Evolutionary conservation across 2,113 vertebrate genomes (phyloP), one percentile per base, ranked within the genome.

Genomic region (Raja brachyura): DNA sequence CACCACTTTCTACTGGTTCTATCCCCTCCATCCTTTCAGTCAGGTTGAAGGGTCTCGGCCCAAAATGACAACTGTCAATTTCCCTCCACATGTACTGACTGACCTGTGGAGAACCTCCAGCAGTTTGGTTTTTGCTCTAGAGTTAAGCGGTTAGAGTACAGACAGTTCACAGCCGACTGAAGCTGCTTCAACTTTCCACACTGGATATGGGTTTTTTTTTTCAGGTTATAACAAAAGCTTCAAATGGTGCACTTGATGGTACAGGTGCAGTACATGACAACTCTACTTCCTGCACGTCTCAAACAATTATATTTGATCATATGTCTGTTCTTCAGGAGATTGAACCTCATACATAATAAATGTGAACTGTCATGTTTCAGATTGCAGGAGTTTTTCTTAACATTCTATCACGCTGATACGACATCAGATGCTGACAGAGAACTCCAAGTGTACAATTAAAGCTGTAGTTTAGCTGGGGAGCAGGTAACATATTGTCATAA

Each of bases 261-360:
- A 28, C 0, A 10, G 4, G 13, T 14, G 11, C 59, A 63, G 1
- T 31, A 63, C 54, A n/a, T 85, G 81, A 14, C 81, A 85, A 14
- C 83, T 63, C 31, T 66, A 11, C 59, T 31, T 31, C 13, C 59
- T 54, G 4, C 59, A 63, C n/a, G 83, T 63, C 83, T 86, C 83
- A 86, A 59, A 85, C 33, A n/a, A 86, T 61, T 59, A 31, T 88
- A n/a, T 66, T 88, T 88, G 83, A 88, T 66, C 83, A 66, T 18
- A 88, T 88, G 83, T 13, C 28, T 88, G 5, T 63, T 59, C 83
- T 88, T 88, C 59, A 88, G 20, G 5, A 5, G 13, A 28, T 63
- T 88, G 59, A 31, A 88, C 7, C n/a, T n/a, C 14, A 33, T 5
- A 88, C 10, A 63, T 88, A 63, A 88, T 88, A 88, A n/a, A 66